phyloP scores from a whole-genome alignment of 2,888 invertebrate species.

The Ptychoptera albimana region DNA sequence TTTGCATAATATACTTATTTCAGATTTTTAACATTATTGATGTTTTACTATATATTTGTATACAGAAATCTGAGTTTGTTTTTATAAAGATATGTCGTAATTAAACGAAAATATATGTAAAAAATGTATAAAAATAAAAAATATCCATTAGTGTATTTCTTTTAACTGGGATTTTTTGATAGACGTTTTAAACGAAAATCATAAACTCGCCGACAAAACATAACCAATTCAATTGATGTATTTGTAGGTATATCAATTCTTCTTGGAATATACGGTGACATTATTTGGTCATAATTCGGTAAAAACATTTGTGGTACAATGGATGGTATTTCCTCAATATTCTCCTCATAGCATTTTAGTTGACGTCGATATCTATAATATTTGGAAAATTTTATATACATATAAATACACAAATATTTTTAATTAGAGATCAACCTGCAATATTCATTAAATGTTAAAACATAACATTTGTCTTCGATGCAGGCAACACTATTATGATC shows the following conservation, averaged over 20 bases:
- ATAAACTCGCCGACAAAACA: slow-evolving; percentile 89
- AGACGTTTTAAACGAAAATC: slow-evolving; percentile 73
- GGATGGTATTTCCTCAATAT: slow-evolving; percentile 47
- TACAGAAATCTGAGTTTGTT: no score
- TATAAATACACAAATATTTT: slow-evolving; percentile 2
- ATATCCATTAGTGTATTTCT: neutral
- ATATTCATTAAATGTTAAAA: slow-evolving; percentile 90
- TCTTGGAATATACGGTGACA: no score
- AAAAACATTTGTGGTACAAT: slow-evolving; percentile 55
- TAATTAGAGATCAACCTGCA: slow-evolving; percentile 52
- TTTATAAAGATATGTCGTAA: neutral
- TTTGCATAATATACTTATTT: no score
- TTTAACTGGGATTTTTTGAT: slow-evolving; percentile 17
- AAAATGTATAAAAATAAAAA: neutral
- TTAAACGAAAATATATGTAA: neutral
- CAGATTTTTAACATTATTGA: no score
- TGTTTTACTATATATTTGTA: no score
- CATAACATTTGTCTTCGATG: slow-evolving; percentile 95
- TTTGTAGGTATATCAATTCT: slow-evolving; percentile 36
- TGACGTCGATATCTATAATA: slow-evolving; percentile 65
- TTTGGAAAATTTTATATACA: slow-evolving; percentile 8
- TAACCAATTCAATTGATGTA: slow-evolving; percentile 68
- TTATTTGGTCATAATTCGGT: slow-evolving; percentile 27
- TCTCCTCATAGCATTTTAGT: slow-evolving; percentile 62
- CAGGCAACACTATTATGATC: slow-evolving; percentile 94